These are phyloP conservation scores for Eumacrocentrus americanus DNA, from an alignment of 2,888 invertebrate genomes.

Conservation along the genomic window DNA sequence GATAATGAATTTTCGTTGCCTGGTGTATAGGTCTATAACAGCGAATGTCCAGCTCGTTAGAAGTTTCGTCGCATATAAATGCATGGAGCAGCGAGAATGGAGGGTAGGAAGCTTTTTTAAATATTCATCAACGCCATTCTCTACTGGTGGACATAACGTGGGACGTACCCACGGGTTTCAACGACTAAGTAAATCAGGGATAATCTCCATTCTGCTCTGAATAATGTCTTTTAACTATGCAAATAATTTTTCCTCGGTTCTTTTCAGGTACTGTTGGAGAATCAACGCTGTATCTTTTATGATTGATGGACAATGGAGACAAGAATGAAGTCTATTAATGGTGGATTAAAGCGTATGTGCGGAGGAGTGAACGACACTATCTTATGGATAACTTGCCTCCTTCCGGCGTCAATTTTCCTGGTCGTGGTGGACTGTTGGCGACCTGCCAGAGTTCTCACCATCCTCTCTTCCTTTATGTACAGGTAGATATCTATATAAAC, in stretches of 20 bases:
- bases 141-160: background rate
- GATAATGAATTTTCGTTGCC: background rate
- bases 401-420: conserved; percentile 12
- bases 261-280: background rate
- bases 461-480: background rate
- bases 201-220: background rate
- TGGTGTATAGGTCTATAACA: background rate
- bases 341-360: background rate
- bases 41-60: background rate
- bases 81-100: background rate
- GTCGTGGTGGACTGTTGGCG: conserved; percentile 1
- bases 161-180: no score
- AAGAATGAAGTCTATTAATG: background rate
- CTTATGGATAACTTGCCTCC: background rate
- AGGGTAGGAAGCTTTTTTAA: background rate
- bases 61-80: background rate
- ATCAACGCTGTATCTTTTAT: background rate
- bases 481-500: conserved; percentile 8
- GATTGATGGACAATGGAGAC: background rate
- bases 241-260: background rate
- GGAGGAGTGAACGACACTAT: background rate
- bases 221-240: background rate
- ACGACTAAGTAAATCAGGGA: background rate
- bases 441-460: conserved; percentile 3
- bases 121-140: conserved; percentile 16